These are phyloP conservation scores for Trilocha varians DNA, from an alignment of 2,888 invertebrate genomes.

Conservation along the genomic window DNA sequence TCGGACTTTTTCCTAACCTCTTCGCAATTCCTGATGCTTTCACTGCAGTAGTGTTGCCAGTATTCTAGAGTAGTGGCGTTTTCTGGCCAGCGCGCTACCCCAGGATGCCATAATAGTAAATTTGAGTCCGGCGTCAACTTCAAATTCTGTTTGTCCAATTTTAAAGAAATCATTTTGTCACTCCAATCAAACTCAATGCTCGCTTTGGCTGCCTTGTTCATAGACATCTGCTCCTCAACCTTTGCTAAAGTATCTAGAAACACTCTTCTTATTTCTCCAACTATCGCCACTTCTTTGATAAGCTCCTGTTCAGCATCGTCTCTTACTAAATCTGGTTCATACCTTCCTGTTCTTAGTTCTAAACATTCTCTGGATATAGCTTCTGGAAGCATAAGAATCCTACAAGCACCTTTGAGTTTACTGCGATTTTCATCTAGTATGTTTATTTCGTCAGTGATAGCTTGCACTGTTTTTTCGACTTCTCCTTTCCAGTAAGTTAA, in stretches of 20 bases:
- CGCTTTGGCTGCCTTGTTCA: constrained; percentile 84
- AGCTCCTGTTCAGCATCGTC: constrained; percentile 88
- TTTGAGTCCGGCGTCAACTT: constrained; percentile 78
- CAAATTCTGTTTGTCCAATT: constrained; percentile 79
- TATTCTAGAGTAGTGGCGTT: constrained; percentile 79
- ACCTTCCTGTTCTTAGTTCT: constrained; percentile 77
- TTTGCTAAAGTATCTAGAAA: constrained; percentile 76
- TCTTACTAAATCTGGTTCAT: constrained; percentile 83
- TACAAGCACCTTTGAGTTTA: constrained; percentile 77
- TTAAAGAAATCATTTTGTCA: constrained; percentile 84
- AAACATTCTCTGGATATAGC: constrained; percentile 82
- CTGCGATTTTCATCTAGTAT: constrained; percentile 76
- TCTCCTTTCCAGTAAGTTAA: constrained; percentile 80
- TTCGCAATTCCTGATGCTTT: constrained; percentile 83
- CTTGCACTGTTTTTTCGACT: constrained; percentile 75
- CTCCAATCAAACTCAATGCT: constrained; percentile 91
- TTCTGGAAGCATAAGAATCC: constrained; percentile 80
- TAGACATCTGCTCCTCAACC: constrained; percentile 79
- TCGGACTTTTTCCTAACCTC: constrained; percentile 82
- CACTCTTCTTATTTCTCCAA: constrained; percentile 78
- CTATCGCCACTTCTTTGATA: constrained; percentile 82
- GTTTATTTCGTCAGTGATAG: constrained; percentile 78
- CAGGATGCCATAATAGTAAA: constrained; percentile 82
- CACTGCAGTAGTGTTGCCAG: constrained; percentile 87
- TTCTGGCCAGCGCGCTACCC: constrained; percentile 84